Percentiles rank a stretch among this genome's conserved stretches.
These are phyloP conservation scores for Oegoconia quadripuncta DNA, from an alignment of 2,888 invertebrate genomes.

Conservation along the genomic window DNA sequence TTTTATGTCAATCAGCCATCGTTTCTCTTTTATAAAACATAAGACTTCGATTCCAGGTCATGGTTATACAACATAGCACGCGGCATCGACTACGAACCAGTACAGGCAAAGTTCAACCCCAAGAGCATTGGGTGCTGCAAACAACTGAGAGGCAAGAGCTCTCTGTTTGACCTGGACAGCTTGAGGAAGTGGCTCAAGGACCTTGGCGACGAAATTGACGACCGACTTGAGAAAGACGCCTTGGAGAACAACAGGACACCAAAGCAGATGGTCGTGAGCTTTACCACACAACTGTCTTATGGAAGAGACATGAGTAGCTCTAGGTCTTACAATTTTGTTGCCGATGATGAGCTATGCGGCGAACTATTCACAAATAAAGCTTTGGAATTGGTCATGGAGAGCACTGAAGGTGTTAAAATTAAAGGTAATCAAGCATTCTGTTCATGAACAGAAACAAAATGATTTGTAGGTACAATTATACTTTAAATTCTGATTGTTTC, in stretches of 20 bases:
- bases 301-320: conserved; percentile 81
- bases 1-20: too few relatives aligned
- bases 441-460: neutral
- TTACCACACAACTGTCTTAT: conserved; percentile 76
- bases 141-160: conserved; percentile 91
- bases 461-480: neutral
- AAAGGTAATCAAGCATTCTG: conserved; percentile 39
- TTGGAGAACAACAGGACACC: conserved; percentile 90
- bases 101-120: conserved; percentile 88
- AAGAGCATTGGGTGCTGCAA: conserved; percentile 98
- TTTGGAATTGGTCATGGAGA: conserved; percentile 83
- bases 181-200: conserved; percentile 90
- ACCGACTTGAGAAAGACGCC: conserved; percentile 89
- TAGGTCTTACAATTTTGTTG: conserved; percentile 78
- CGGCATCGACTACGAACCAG: conserved; percentile 93
- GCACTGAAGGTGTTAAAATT: conserved; percentile 60
- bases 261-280: conserved; percentile 87
- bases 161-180: conserved; percentile 82
- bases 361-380: conserved; percentile 83
- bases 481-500: conserved; percentile 27
- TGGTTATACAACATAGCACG: conserved; percentile 93
- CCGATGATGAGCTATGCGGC: conserved; percentile 81
- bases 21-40: too few relatives aligned
- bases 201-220: conserved; percentile 89
- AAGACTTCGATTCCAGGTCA: conserved; percentile 66